phyloP scores from a whole-genome alignment of 2,113 vertebrate species.

The Sapajus apella region DNA sequence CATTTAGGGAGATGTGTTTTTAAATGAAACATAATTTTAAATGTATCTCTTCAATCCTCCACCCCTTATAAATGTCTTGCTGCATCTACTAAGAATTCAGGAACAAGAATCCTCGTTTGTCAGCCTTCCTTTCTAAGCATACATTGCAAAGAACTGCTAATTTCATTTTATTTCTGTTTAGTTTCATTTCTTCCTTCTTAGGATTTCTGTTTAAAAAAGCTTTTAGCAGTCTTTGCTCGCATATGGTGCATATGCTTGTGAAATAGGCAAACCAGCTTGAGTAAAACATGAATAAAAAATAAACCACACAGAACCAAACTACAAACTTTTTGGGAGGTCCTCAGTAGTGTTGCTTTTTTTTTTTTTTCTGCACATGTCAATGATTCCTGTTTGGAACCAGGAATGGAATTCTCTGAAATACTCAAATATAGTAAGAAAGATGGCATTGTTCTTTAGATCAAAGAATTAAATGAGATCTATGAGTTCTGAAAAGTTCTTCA shows the following conservation, averaged over 20 bases:
- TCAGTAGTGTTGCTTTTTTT: neutral
- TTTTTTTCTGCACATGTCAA: neutral
- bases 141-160: conserved; percentile 51
- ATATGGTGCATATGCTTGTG: conserved; percentile 57
- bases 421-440: conserved; percentile 39
- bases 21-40: conserved; percentile 40
- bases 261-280: conserved; percentile 60
- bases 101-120: conserved; percentile 55
- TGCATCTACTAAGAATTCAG: conserved; percentile 53
- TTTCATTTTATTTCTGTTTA: conserved; percentile 74
- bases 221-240: conserved; percentile 60
- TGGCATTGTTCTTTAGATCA: conserved; percentile 52
- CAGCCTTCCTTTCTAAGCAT: conserved; percentile 49
- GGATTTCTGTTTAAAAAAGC: conserved; percentile 59
- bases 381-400: conserved; percentile 47
- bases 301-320: conserved; percentile 58
- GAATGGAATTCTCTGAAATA: conserved; percentile 28
- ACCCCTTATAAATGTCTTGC: neutral
- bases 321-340: conserved; percentile 73
- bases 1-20: neutral
- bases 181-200: conserved; percentile 62
- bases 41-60: conserved; percentile 39
- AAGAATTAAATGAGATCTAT: neutral
- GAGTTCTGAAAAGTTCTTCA: conserved; percentile 7
- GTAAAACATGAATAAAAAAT: conserved; percentile 76